Base-by-base conservation (phyloP, 1,140 invertebrate genomes). In the Octopus bimaculoides region DNA sequence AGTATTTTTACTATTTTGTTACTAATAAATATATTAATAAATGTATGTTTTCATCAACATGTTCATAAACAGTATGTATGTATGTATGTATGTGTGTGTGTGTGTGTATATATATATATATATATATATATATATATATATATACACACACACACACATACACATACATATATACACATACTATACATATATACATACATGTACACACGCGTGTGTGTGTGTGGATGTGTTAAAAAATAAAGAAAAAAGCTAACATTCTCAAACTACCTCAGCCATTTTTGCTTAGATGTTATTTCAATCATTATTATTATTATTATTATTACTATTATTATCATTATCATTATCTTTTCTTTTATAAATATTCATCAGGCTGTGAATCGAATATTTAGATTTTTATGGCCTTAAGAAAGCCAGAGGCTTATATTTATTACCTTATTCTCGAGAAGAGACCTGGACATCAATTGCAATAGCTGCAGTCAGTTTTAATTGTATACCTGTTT, bases 1-100 rank as follows among this genome's bases (percentile, higher is more conserved):
- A 71, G 66, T 71, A 71, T 71, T 12, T 71, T 71, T 71, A 71
- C 66, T 71, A 71, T 71, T 71, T 71, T 71, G 66, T 71, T 71
- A 71, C 56, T n/a, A 71, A 41, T 41, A 41, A 41, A 41, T 41
- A 41, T 41, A 41, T 41, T 41, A 41, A 41, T 41, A 41, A 41
- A 41, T 41, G 26, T 41, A 41, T 41, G 26, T 41, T 41, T 41
- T 41, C 26, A 41, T 41, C 26, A 41, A 41, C 26, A 41, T 41
- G 26, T 41, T 41, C 26, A 41, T 41, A 41, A 41, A 41, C 26
- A 2, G 26, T 41, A 41, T 41, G 26, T 41, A 41, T 41, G 26
- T 41, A 3, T 41, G 3, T 41, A 3, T 41, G 26, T 41, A 3
- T 41, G 26, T 41, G 26, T 41, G 26, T 41, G 26, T 41, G 26